Base-by-base conservation (phyloP, 2,888 invertebrate genomes). In the Drosophila austrosaltans region DNA sequence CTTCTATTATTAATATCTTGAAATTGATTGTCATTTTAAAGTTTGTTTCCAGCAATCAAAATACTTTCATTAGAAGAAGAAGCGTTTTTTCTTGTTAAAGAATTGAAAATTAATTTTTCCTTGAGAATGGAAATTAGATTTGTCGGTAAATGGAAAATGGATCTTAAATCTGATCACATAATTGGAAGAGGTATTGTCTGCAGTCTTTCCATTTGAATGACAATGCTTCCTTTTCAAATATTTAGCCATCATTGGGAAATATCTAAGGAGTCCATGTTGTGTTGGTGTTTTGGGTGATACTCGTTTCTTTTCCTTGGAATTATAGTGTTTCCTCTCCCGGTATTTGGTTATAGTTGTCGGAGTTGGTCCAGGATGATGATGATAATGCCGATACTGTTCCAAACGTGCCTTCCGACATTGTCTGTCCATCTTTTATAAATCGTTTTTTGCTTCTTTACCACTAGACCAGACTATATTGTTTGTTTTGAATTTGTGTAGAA, bases 21-120 rank as follows among this genome's bases (percentile, higher is more conserved):
- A 48, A 48, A 48, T 48, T 48, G 48, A 25, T 48, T 48, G 48
- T 48, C 22, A 48, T 25, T 25, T 48, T 25, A 25, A 48, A 48
- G 22, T 25, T 48, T 48, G 5, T 48, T 25, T 4, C 48, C 22
- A 3, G 12, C 10, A 44, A 20, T 10, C 22, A 25, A 48, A 44
- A 20, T 20, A 44, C 22, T 48, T n/a, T 22, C 22, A 48, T 8
- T 10, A 4, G 5, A 42, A 16, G 5, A 4, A 7, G 3, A 48
- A 12, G 22, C 7, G 16, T 10, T 48, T 48, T 8, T 1, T 48
- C 20, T 6, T 44, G 12, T n/a, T n/a, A 12, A 22, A 44, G 7
- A 44, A 8, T 7, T 48, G 20, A 48, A 20, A 48, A 48, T 1
- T 2, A 44, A 44, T 30, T 30, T 30, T 30, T 44, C 3, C 7